Evolutionary conservation across 2,888 invertebrate species (phyloP), one percentile per base, ranked within the genome.

Genomic region (Plebejus anna): DNA sequence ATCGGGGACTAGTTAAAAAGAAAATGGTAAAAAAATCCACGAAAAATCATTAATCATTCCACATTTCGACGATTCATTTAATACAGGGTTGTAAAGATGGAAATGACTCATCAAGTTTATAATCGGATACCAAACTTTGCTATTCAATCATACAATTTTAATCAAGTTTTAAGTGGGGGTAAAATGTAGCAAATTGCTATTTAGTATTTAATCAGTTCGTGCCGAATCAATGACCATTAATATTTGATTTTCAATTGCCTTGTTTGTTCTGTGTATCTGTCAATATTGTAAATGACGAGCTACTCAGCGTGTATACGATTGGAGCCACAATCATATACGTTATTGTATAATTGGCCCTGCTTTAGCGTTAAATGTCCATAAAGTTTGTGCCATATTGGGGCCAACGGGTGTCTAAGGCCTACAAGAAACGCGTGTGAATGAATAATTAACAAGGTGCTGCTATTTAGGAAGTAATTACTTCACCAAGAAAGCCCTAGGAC

Each of bases 211-310:
- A 82, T 82, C 79, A 77, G 73, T 76, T 77, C n/a, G 78, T 77
- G 78, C 80, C 82, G 83, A 76, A 83, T 83, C 77, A 73, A 32
- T 73, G 73, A 73, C 55, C 73, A 73, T 73, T 73, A 84, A 84
- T 84, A 83, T 85, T 85, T 84, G 83, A 84, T 84, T 82, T 85
- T 83, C 83, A 84, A 82, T 83, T 82, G 81, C 80, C 78, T 77
- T 85, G 81, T 84, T 82, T 80, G 79, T 77, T 79, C 81, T 81
- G 80, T 82, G 75, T 32, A 28, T 73, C 9, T 81, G 80, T 79
- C 80, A 79, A 80, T 80, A 80, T 77, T 73, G 80, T 79, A 79
- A 78, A 79, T 78, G 51, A 72, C 32, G 77, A 36, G 57, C 72
- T 76, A 75, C 22, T 75, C 76, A 51, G 42, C 38, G 47, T 75